These are phyloP conservation scores for Drosophila aldrichi DNA, from an alignment of 2,888 invertebrate species.

Conservation along the genomic window DNA sequence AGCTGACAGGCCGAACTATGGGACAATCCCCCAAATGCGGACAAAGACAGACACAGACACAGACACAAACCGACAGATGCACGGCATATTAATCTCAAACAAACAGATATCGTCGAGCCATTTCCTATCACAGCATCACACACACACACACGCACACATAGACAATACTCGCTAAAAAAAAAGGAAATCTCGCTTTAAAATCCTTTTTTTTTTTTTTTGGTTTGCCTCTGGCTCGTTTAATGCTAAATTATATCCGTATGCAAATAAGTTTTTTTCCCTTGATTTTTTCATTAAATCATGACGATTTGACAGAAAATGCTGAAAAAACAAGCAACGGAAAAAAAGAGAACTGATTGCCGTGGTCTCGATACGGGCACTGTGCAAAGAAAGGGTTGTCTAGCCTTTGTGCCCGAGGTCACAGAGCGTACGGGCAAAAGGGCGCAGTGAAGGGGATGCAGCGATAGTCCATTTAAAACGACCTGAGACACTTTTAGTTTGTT, in stretches of 20 bases:
- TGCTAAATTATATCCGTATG: conserved; percentile 83
- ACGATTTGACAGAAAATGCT: conserved; percentile 72
- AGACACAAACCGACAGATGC: conserved; percentile 80
- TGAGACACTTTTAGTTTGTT: conserved; percentile 65
- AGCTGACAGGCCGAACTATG: conserved; percentile 56
- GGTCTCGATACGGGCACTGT: conserved; percentile 62
- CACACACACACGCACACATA: conserved; percentile 18
- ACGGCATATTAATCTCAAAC: conserved; percentile 83
- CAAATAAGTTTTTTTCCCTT: conserved; percentile 79
- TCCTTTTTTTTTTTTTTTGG: conserved; percentile 54
- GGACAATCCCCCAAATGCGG: conserved; percentile 44
- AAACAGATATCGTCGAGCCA: conserved; percentile 78
- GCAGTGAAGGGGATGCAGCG: conserved; percentile 4
- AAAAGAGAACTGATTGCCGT: conserved; percentile 48
- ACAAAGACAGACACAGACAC: conserved; percentile 44
- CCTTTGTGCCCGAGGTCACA: conserved; percentile 50
- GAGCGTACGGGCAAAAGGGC: conserved; percentile 5
- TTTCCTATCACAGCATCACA: conserved; percentile 64
- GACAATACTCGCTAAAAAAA: conserved; percentile 38
- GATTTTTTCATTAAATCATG: conserved; percentile 81
- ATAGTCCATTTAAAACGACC: conserved; percentile 21
- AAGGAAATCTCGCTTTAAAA: conserved; percentile 65
- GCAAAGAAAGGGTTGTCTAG: conserved; percentile 75
- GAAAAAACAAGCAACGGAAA: conserved; percentile 30
- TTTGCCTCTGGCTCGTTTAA: conserved; percentile 72